Base-by-base conservation (phyloP, 2,888 invertebrate genomes). In the Caenorhabditis panamensis region DNA sequence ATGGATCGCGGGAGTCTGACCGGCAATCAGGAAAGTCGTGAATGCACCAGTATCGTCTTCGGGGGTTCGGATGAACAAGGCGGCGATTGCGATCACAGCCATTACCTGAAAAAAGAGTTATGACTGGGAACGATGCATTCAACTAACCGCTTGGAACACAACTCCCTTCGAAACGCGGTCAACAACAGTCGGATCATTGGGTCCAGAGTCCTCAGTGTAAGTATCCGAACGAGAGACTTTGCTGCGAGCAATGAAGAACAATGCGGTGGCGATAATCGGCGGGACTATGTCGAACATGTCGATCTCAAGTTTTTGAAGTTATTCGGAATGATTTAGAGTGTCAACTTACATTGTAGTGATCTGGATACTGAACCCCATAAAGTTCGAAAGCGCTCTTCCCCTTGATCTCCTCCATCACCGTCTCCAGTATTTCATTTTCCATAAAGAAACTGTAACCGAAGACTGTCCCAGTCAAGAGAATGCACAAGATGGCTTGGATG, bases 131-230 rank as follows among this genome's bases (percentile, higher is more conserved):
- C 41, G 13, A 16, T 9, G 16, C 16, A 9, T 9, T 16, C 41
- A n/a, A n/a, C n/a, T 41, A 3, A 68, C 76, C 31, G 36, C 31
- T 31, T 76, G 76, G 37, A 37, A 76, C n/a, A 76, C 28, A 0
- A 58, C 63, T 2, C 44, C 36, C 62, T 68, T 68, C 20, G 67
- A 54, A 18, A 76, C n/a, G 0, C 76, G 47, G 58, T 76, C 76
- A 4, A 76, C 11, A 26, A 31, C 62, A 1, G 54, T 36, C 1
- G 67, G 62, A 6, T 22, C 37, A 18, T 49, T 44, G 3, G 67
- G 62, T 1, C 63, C 76, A n/a, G 44, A 16, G 31, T 41, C 49
- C n/a, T 73, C 73, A 11, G 36, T 16, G 44, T 76, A 76, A 0
- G 53, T 22, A 3, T 59, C 26, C 31, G 36, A 26, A 4, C 67